Evolutionary conservation across 2,888 invertebrate species (phyloP), one percentile per base, ranked within the genome.

Genomic region (Drosophila conformis): DNA sequence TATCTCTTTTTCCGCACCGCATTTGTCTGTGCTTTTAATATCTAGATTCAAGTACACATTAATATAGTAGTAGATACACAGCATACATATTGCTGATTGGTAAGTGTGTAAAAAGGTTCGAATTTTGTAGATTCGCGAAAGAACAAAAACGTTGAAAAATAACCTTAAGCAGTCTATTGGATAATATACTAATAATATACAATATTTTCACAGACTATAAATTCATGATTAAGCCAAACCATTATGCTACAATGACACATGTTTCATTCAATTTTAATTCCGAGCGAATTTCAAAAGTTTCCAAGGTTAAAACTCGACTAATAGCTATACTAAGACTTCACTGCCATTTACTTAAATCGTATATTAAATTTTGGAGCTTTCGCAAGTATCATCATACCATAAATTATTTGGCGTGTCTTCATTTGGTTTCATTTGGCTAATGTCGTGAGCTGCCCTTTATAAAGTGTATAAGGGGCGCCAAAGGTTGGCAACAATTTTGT

Each of bases 341-440:
- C 10, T 10, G n/a, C 21, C 21, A 33, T 21, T 42, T 11, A 42
- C 21, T 21, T 11, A 42, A 5, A 11, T 21, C 21, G 21, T 5
- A 42, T 5, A 11, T 42, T 21, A 2, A 40, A 42, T 42, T 42
- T 42, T 5, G 21, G 11, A 21, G 5, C 11, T 42, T 21, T 11
- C 1, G 11, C 42, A 42, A 42, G 7, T 51, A 36, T 57, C 52
- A 46, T 52, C 25, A 10, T 15, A 49, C 25, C 35, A 21, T 42
- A 56, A 35, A 25, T n/a, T 31, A 33, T 31, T 18, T 4, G 18
- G 36, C 7, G 13, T n/a, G n/a, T 51, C 56, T 70, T 21, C 21
- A 21, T 21, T 70, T 70, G 70, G 70, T 61, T 51, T 51, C n/a
- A 48, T 11, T n/a, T 13, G n/a, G 21, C n/a, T 15, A 6, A 42